Evolutionary conservation across 2,888 invertebrate species (phyloP).

Genomic region (Crocallis elinguaria): DNA sequence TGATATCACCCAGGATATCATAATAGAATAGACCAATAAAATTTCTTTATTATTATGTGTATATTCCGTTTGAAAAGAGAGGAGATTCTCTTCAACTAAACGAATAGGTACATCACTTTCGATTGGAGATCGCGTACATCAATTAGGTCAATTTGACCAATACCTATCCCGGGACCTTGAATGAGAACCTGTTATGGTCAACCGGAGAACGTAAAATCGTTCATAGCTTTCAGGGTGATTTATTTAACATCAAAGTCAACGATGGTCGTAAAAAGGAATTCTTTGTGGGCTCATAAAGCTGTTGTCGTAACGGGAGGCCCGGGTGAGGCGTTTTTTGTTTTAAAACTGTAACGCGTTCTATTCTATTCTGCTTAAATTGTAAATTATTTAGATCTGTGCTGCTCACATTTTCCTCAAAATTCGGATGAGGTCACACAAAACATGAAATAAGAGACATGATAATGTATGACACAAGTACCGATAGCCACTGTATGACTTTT

Average conservation of each 20-base stretch:
- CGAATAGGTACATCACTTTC: neutral
- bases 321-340: constrained; percentile 35
- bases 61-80: too few relatives aligned
- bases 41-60: too few relatives aligned
- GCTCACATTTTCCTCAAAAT: too few relatives aligned
- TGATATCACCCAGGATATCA: too few relatives aligned
- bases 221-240: constrained; percentile 47
- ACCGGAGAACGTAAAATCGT: constrained; percentile 46
- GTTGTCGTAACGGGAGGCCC: constrained; percentile 41
- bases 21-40: too few relatives aligned
- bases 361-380: too few relatives aligned
- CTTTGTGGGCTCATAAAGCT: constrained; percentile 51
- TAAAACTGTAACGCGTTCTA: constrained; percentile 20
- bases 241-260: constrained; percentile 54
- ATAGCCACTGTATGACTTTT: too few relatives aligned
- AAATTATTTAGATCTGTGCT: too few relatives aligned
- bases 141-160: constrained; percentile 4
- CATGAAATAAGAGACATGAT: too few relatives aligned
- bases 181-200: constrained; percentile 42
- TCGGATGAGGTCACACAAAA: too few relatives aligned
- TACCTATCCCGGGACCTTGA: constrained; percentile 43
- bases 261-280: constrained; percentile 54
- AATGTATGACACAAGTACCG: too few relatives aligned
- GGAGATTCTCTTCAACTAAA: too few relatives aligned
- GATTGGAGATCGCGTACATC: neutral